Evolutionary conservation across 2,797 vertebrate species (phyloP).

Genomic region (Hydrocynus forskahlii): DNA sequence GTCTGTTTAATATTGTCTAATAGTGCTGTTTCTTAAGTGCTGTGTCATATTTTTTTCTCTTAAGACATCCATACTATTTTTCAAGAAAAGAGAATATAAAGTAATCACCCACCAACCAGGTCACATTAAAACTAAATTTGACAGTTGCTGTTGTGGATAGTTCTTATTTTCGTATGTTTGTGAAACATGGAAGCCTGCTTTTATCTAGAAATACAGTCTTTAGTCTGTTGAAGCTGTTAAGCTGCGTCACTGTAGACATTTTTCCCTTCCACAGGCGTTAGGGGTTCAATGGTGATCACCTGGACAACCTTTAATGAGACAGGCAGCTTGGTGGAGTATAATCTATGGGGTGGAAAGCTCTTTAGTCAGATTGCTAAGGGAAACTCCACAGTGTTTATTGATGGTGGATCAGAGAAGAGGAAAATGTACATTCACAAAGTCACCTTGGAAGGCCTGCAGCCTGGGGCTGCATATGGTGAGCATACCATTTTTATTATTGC

Average conservation of each 20-base stretch:
- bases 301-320: constrained; percentile 85
- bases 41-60: not conserved
- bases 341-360: constrained; percentile 65
- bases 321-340: constrained; percentile 80
- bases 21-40: not conserved
- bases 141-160: not conserved
- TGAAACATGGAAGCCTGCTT: not conserved
- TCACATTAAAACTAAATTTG: too few relatives aligned
- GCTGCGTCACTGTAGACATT: not conserved
- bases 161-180: not conserved
- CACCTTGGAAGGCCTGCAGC: constrained; percentile 74
- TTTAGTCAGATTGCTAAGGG: constrained; percentile 76
- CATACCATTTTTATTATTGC: not conserved
- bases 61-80: not conserved
- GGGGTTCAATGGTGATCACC: constrained; percentile 84
- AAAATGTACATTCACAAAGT: constrained; percentile 85
- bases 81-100: not conserved
- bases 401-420: constrained; percentile 80
- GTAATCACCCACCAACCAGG: too few relatives aligned
- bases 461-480: constrained; percentile 82
- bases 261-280: constrained; percentile 69
- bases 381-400: constrained; percentile 74
- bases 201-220: too few relatives aligned
- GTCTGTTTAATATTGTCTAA: not conserved
- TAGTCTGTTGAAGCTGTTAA: not conserved